Evolutionary conservation across 2,113 vertebrate genomes (phyloP), one percentile per base, ranked within the genome.

Genomic region (Oxyura jamaicensis): DNA sequence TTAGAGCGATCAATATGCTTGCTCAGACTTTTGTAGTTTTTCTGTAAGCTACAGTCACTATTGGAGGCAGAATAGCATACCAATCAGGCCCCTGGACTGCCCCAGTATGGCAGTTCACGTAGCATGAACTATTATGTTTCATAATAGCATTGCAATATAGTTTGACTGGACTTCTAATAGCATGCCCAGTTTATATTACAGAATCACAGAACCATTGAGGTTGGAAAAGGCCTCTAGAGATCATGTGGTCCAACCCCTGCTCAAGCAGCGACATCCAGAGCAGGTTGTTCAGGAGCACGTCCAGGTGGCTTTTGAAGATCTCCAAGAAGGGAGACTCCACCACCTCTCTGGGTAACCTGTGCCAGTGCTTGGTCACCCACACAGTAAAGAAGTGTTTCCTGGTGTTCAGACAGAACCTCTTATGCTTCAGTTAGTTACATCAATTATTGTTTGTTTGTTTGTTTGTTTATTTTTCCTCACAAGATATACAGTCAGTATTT

Each of bases 71-170:
- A 86, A 76, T 8, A 39, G 29, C 65, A 58, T 92, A 78, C 23
- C 25, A 83, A 3, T 7, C 0, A 0, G 44, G 31, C 6, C 46
- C n/a, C 74, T 59, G 25, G 65, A 69, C 35, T 74, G 66, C 55
- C 42, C 36, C 42, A 46, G 69, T 10, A 36, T 60, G 14, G 46
- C 31, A 63, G 56, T 10, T 55, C 14, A 62, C 2, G n/a, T 3
- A 33, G 36, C 13, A 7, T 10, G 26, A 66, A 56, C 4, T 71
- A 52, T 31, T 91, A 52, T 6, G 20, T 60, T 60, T 48, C 0
- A 0, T 35, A 56, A 41, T 5, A 50, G 41, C 3, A 63, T 12
- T 1, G 15, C 41, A 58, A 20, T 15, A 52, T 0, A 0, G 35
- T 39, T 81, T 67, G 16, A 81, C 19, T 2, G 11, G 76, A 58